phyloP scores from a whole-genome alignment of 1,140 invertebrate genomes.

The Drosophila sulfurigaster region DNA sequence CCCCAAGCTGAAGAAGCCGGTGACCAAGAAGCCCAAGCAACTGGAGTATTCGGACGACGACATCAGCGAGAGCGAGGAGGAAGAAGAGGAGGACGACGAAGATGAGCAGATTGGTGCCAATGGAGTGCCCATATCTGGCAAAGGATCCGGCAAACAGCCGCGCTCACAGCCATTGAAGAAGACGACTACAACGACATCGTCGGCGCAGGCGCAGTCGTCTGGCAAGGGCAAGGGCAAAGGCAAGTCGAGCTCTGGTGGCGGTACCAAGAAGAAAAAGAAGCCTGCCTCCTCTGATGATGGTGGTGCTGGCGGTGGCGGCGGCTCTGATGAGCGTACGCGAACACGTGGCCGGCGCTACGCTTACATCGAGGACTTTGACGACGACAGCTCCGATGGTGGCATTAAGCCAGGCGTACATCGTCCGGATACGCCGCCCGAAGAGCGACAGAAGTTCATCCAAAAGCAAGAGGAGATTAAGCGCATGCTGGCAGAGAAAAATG shows the following conservation, averaged over 20 bases:
- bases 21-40: constrained; percentile 64
- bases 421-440: constrained; percentile 83
- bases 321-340: constrained; percentile 86
- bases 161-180: constrained; percentile 72
- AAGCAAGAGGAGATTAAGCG: constrained; percentile 84
- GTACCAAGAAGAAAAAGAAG: constrained; percentile 65
- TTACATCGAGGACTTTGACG: constrained; percentile 87
- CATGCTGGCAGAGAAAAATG: constrained; percentile 84
- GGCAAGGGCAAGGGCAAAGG: constrained; percentile 63
- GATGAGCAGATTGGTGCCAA: constrained; percentile 66
- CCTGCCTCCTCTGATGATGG: constrained; percentile 64
- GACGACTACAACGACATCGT: constrained; percentile 38
- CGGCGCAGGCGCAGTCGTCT: constrained; percentile 50
- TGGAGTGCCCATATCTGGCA: constrained; percentile 59
- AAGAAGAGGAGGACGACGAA: constrained; percentile 75
- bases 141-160: constrained; percentile 79
- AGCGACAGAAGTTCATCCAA: constrained; percentile 83
- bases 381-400: constrained; percentile 85
- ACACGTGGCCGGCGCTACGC: constrained; percentile 90
- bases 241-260: constrained; percentile 23
- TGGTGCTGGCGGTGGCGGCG: constrained; percentile 75
- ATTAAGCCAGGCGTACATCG: constrained; percentile 85
- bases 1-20: constrained; percentile 70
- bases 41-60: constrained; percentile 80
- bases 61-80: constrained; percentile 78